Conservation (phyloP, 2,113 vertebrate species). For the Deroptyus accipitrinus region DNA sequence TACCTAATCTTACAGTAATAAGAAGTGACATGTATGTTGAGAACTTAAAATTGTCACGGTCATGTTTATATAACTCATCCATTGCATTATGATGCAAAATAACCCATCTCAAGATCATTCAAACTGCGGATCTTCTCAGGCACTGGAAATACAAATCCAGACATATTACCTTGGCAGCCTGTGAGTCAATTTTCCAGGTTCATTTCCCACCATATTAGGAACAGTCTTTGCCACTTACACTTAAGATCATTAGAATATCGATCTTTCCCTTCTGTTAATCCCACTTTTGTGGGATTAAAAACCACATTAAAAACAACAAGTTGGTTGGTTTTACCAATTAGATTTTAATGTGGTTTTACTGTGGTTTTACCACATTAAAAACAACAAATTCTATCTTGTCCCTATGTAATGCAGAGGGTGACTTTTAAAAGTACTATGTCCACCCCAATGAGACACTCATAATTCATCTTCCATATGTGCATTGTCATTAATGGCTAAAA, state of each 20-base stretch:
- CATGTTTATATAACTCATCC: neutral
- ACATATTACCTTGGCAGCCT: neutral
- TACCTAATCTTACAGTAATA: neutral
- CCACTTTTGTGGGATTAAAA: neutral
- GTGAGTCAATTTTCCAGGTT: neutral
- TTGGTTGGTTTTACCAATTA: neutral
- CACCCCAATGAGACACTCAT: neutral
- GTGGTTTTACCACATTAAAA: neutral
- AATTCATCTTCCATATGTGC: neutral
- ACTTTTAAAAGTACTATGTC: neutral
- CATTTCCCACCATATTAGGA: neutral
- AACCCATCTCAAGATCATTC: neutral
- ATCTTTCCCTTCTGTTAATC: neutral
- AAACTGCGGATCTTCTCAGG: neutral
- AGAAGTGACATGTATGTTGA: neutral
- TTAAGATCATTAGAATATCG: neutral
- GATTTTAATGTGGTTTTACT: neutral
- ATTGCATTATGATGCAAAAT: neutral
- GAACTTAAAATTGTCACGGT: neutral
- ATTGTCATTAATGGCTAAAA: neutral
- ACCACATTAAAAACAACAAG: neutral
- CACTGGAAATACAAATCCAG: neutral
- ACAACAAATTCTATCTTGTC: neutral
- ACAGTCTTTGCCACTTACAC: neutral
- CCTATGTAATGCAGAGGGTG: neutral